Percentiles rank a stretch among this genome's conserved stretches.
Evolutionary conservation across 2,888 invertebrate species (phyloP).

Genomic region (Eledone cirrhosa): DNA sequence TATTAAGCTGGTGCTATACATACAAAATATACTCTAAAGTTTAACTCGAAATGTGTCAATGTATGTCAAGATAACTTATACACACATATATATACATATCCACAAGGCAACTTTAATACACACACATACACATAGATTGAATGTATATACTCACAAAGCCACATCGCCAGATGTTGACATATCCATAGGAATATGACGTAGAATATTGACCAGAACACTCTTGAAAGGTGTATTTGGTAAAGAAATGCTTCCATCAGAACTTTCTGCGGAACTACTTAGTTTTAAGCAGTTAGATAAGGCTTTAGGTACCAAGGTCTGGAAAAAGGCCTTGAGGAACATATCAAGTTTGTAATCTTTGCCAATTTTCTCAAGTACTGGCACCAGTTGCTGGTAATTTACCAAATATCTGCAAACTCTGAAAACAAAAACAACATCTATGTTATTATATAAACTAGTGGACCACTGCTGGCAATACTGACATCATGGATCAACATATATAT

Average conservation of each 20-base stretch:
- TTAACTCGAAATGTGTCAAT: too few species aligned
- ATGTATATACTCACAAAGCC: constrained; percentile 43
- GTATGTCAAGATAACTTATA: too few species aligned
- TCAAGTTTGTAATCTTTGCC: constrained; percentile 44
- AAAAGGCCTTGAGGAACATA: constrained; percentile 45
- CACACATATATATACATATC: too few species aligned
- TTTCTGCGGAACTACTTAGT: constrained; percentile 47
- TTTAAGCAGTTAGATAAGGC: constrained; percentile 48
- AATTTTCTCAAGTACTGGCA: constrained; percentile 46
- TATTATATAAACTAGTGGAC: neutral
- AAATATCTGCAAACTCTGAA: constrained; percentile 54
- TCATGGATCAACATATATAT: too few species aligned
- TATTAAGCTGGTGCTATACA: too few species aligned
- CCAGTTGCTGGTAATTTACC: constrained; percentile 48
- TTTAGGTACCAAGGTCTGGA: constrained; percentile 52
- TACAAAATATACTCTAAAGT: too few species aligned
- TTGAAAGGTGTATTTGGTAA: constrained; percentile 40
- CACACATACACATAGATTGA: too few species aligned
- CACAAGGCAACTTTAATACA: too few species aligned
- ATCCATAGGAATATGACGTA: constrained; percentile 46
- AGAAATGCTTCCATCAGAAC: constrained; percentile 50
- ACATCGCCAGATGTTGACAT: constrained; percentile 40
- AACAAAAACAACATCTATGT: constrained; percentile 8
- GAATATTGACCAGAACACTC: constrained; percentile 46
- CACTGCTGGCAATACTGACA: neutral